Evolutionary conservation across 2,113 vertebrate genomes (phyloP).

Genomic region (Rattus rattus): DNA sequence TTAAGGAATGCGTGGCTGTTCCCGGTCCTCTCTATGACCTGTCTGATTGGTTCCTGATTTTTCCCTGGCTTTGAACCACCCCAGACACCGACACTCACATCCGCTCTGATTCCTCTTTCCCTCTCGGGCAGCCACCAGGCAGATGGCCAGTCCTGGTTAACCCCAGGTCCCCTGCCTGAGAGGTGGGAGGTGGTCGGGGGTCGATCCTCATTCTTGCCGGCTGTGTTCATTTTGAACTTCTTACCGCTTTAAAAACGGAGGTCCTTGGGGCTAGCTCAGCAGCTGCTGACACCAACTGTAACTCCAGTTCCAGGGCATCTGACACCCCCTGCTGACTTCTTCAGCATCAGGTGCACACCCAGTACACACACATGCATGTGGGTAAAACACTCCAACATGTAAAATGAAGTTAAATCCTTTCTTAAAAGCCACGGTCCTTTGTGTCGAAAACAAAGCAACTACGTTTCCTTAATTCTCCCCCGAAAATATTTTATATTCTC

Average conservation of each 20-base stretch:
- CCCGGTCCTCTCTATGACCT: neutral
- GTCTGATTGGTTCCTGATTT: neutral
- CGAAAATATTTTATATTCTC: neutral
- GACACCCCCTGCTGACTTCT: neutral
- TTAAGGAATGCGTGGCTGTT: rapidly evolving
- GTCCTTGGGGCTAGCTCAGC: neutral
- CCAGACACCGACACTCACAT: neutral
- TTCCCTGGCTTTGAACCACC: neutral
- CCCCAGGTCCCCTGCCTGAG: rapidly evolving
- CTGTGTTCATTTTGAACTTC: neutral
- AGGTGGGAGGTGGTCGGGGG: neutral
- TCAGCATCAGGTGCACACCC: neutral
- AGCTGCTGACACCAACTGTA: neutral
- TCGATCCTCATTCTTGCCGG: neutral
- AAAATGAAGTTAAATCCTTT: neutral
- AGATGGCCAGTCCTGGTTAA: rapidly evolving
- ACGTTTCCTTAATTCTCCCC: neutral
- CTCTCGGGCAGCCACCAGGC: neutral
- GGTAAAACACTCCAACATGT: neutral
- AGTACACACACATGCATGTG: neutral
- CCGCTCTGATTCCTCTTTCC: too few relatives aligned
- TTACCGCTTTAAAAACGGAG: neutral
- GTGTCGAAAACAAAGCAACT: neutral
- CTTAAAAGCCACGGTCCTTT: neutral
- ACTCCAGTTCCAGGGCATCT: neutral